Base-by-base conservation (phyloP, 2,113 vertebrate species). In the Siphamia tubifer region DNA sequence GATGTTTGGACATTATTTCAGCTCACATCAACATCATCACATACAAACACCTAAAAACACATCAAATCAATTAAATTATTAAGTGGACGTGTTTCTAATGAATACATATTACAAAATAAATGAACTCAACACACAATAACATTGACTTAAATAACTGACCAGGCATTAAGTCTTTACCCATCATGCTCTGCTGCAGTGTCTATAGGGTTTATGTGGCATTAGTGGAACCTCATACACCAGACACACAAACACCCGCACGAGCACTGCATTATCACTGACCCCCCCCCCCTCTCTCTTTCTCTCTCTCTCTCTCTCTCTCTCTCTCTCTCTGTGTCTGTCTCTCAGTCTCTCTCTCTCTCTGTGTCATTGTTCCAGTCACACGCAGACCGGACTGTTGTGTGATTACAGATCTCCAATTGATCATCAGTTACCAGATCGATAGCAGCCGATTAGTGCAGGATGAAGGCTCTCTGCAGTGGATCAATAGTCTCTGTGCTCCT, bases 381-480 rank as follows among this genome's bases (percentile, higher is more conserved):
- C 1, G 20, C 36, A 19, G n/a, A n/a, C n/a, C n/a, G n/a, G 25
- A 16, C 31, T 39, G 38, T 7, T 39, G 35, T 4, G 25, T 51
- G 44, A 16, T 43, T 35, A 20, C 36, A 10, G 17, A 24, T 0
- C 4, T 19, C 17, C 6, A 6, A 72, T 19, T 28, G 2, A 36
- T 17, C 3, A 13, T 19, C n/a, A 6, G 42, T 19, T 2, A 16
- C 11, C 1, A 23, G 58, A 62, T 75, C 75, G 12, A 27, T 23
- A 54, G 10, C 10, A 2, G 13, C 35, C 6, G 1, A 28, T 13
- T 28, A 19, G 42, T 25, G 4, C 42, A 4, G 36, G 52, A 86
- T 84, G 86, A 84, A 73, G 67, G 39, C 65, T 28, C 44, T 38
- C 55, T 55, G 58, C 80, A 15, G 69, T 0, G 32, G 16, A 7